A percentile compares a stretch with the other conserved stretches of the same genome.
Conservation (phyloP, 2,113 vertebrate genomes). For the Chamaetylas fuelleborni region DNA sequence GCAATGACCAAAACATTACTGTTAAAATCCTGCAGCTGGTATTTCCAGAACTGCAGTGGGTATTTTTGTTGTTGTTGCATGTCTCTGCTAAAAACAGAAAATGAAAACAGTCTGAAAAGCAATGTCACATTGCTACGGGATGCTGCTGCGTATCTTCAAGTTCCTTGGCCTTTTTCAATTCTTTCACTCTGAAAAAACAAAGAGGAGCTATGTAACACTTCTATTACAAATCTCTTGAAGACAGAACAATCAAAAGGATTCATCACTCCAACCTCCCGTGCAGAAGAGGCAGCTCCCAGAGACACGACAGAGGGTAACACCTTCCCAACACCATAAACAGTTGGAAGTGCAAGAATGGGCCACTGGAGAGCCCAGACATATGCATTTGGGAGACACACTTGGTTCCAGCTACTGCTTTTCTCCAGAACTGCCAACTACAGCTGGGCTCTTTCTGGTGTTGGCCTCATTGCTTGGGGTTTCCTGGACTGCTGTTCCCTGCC, state of each 20-base stretch:
- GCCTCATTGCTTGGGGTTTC: fast-evolving
- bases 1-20: slow-evolving; percentile 87
- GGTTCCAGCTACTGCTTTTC: not conserved
- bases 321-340: not conserved
- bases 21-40: slow-evolving; percentile 85
- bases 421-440: not conserved
- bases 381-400: fast-evolving
- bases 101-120: slow-evolving; percentile 94
- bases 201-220: slow-evolving; percentile 54
- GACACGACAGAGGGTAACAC: not conserved
- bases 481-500: not conserved
- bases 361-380: not conserved
- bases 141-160: slow-evolving; percentile 93
- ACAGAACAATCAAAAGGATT: not conserved
- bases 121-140: slow-evolving; percentile 97
- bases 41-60: slow-evolving; percentile 84
- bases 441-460: fast-evolving
- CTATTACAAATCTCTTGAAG: not conserved
- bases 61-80: slow-evolving; percentile 87
- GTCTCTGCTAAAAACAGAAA: slow-evolving; percentile 96
- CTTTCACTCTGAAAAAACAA: slow-evolving; percentile 95
- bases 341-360: not conserved
- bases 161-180: slow-evolving; percentile 99
- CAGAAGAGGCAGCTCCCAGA: not conserved
- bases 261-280: not conserved